Base-by-base conservation (phyloP, 2,113 vertebrate genomes). In the Malurus cyaneus region DNA sequence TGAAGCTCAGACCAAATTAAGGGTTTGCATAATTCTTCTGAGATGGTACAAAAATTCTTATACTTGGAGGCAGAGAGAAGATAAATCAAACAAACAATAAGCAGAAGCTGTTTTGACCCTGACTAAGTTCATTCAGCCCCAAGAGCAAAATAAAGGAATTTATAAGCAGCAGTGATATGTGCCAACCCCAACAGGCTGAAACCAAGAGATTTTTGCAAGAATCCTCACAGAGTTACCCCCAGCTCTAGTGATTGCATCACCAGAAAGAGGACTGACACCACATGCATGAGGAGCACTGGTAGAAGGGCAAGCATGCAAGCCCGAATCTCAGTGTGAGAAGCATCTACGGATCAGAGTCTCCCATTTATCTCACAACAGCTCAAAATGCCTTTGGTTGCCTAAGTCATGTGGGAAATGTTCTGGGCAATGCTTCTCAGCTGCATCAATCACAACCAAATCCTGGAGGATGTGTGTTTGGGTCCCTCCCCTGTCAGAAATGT, bases 331-430 rank as follows among this genome's bases (percentile, higher is more conserved):
- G 67, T 91, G 92, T 95, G 86, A 96, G 70, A 92, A 89, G 85
- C 53, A 44, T 93, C 83, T 66, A 94, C 47, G 49, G 67, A 93
- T 86, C 62, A 49, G 77, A 64, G 42, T n/a, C 67, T 81, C 77
- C 80, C 72, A 88, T 85, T 95, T 92, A 88, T 87, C 72, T 83
- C 77, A 46, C 42, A 50, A 49, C 67, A 39, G 70, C 61, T 46
- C 77, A 71, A 72, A 80, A 88, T 94, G 84, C 78, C 54, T 92
- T 90, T 86, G 87, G 85, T 91, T 95, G 93, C 88, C 82, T 53
- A 86, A 94, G 61, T 94, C 83, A 95, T 88, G 87, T 95, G 85
- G 49, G 67, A 94, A 94, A 95, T 84, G 78, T 49, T 92, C 85
- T 59, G 87, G 66, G 42, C 89, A 94, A 84, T 96, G 84, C 84